Evolutionary conservation across 2,797 vertebrate species (phyloP).

Genomic region (Echeneis naucrates): DNA sequence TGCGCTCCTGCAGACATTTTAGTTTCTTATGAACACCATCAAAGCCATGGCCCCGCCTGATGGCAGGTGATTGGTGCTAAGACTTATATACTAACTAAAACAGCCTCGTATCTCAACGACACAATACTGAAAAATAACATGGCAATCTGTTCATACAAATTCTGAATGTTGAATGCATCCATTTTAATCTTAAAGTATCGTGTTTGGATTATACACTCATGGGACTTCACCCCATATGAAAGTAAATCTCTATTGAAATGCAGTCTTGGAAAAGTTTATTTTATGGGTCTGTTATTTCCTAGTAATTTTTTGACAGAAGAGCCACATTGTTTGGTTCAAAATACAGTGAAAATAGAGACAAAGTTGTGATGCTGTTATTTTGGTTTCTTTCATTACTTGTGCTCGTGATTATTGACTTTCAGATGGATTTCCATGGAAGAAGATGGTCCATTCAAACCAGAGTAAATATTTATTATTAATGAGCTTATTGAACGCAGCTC

Average conservation of each 20-base stretch:
- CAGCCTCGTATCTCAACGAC: not conserved
- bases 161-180: not conserved
- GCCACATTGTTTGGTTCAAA: not conserved
- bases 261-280: slow-evolving; percentile 6
- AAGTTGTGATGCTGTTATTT: not conserved
- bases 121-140: not conserved
- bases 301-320: not conserved
- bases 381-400: not conserved
- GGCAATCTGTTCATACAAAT: not conserved
- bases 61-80: slow-evolving; percentile 7
- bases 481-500: not conserved
- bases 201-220: not conserved
- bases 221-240: slow-evolving; percentile 1
- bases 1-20: not conserved
- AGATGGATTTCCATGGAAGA: not conserved
- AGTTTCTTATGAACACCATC: not conserved
- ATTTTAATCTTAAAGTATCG: not conserved
- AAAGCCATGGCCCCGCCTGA: not conserved
- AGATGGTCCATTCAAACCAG: no score
- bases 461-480: not conserved
- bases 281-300: not conserved
- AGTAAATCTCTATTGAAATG: slow-evolving; percentile 8
- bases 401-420: not conserved
- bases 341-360: no score
- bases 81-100: slow-evolving; percentile 4